phyloP scores from a whole-genome alignment of 2,797 vertebrate genomes.

The Novumbra hubbsi region DNA sequence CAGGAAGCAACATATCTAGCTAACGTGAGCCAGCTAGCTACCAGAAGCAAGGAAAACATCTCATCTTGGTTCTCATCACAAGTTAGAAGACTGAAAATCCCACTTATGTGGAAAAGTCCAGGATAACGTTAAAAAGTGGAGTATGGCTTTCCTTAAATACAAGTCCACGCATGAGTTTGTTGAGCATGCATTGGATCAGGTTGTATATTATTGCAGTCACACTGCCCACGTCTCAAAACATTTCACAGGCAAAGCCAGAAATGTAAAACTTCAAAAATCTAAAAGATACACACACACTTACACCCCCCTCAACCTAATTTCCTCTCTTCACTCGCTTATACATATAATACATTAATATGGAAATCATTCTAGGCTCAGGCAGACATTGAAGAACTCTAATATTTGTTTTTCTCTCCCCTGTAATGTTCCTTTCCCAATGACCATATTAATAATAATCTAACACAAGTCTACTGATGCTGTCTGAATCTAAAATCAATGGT shows the following conservation, averaged over 20 bases:
- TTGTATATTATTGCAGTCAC: slow-evolving; percentile 76
- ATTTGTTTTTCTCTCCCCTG: slow-evolving; percentile 80
- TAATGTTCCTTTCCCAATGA: slow-evolving; percentile 79
- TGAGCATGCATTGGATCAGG: slow-evolving; percentile 40
- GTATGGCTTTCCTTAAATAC: too few relatives aligned
- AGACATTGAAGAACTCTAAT: slow-evolving; percentile 74
- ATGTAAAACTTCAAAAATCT: slow-evolving; percentile 67
- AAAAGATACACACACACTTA: slow-evolving; percentile 29
- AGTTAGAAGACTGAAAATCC: too few relatives aligned
- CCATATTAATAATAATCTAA: slow-evolving; percentile 81
- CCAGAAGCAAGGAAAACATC: too few relatives aligned
- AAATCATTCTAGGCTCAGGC: slow-evolving; percentile 74
- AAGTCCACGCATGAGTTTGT: too few relatives aligned
- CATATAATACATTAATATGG: slow-evolving; percentile 80
- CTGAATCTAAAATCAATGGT: slow-evolving; percentile 74
- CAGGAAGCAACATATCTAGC: too few relatives aligned
- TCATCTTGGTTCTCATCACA: too few relatives aligned
- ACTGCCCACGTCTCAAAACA: slow-evolving; percentile 74
- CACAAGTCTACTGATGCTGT: slow-evolving; percentile 66
- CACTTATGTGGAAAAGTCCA: slow-evolving; percentile 3
- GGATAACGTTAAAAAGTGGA: neutral
- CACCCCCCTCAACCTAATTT: slow-evolving; percentile 56
- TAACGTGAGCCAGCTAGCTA: too few relatives aligned
- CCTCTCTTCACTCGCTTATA: slow-evolving; percentile 61
- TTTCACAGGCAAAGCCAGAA: slow-evolving; percentile 72